Evolutionary conservation across 2,113 vertebrate species (phyloP).

Genomic region (Neoarius graeffei): DNA sequence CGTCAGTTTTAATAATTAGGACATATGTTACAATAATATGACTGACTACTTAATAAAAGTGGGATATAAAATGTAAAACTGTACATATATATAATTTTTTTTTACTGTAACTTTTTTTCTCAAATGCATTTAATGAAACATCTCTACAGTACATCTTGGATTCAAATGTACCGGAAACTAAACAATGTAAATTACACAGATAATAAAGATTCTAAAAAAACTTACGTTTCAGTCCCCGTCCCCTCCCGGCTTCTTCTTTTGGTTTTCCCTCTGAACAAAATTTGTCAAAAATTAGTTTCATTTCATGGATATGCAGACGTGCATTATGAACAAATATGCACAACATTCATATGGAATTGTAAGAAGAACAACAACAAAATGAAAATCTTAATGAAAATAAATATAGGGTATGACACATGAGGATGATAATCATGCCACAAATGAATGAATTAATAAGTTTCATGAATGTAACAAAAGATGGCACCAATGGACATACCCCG

Average conservation of each 20-base stretch:
- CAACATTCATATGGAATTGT: background rate
- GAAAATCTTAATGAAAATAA: slow-evolving; percentile 2
- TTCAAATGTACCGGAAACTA: background rate
- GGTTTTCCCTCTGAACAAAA: slow-evolving; percentile 85
- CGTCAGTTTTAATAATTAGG: background rate
- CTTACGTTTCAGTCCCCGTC: slow-evolving; percentile 86
- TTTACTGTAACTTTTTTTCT: background rate
- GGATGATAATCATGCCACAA: slow-evolving; percentile 45
- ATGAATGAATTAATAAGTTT: slow-evolving; percentile 35
- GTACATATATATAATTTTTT: background rate
- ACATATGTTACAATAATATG: background rate
- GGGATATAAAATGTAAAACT: background rate
- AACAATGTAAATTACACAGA: background rate
- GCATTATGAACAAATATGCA: background rate
- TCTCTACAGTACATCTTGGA: background rate
- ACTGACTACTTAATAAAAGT: background rate
- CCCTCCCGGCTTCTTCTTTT: slow-evolving; percentile 83
- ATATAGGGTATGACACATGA: slow-evolving; percentile 29
- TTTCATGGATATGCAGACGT: background rate
- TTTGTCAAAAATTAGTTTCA: slow-evolving; percentile 37
- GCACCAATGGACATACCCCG: slow-evolving; percentile 18
- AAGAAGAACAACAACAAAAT: background rate
- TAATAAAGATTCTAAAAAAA: background rate
- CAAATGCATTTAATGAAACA: background rate
- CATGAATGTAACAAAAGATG: slow-evolving; percentile 16